phyloP scores from a whole-genome alignment of 2,888 invertebrate species.

The Ichneumon xanthorius region DNA sequence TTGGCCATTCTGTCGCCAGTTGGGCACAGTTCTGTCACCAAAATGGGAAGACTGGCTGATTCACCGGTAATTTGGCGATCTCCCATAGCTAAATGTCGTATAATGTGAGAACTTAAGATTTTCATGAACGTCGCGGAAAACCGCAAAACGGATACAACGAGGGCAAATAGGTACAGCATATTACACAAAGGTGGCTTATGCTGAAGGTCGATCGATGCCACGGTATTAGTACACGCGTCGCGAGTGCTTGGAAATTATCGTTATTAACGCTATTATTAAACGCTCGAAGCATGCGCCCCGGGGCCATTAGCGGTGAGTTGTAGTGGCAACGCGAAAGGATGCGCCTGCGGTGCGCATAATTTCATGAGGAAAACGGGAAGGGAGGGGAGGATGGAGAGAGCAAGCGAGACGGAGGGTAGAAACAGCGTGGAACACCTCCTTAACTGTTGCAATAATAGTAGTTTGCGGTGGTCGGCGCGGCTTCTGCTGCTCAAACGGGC shows the following conservation, averaged over 20 bases:
- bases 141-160: neutral
- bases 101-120: neutral
- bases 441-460: constrained; percentile 71
- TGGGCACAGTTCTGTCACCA: too few species aligned
- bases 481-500: constrained; percentile 54
- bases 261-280: constrained; percentile 73
- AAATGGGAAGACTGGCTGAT: too few species aligned
- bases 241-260: constrained; percentile 68
- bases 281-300: constrained; percentile 70
- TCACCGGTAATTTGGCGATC: too few species aligned
- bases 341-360: constrained; percentile 69
- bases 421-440: constrained; percentile 61
- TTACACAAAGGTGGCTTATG: neutral
- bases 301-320: constrained; percentile 71
- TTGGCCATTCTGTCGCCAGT: too few species aligned
- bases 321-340: constrained; percentile 66
- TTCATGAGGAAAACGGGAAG: constrained; percentile 71
- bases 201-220: constrained; percentile 21
- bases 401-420: constrained; percentile 25
- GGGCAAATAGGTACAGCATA: neutral
- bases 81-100: too few species aligned
- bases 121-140: neutral
- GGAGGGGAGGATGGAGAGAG: constrained; percentile 31
- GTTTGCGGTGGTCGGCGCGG: constrained; percentile 67
- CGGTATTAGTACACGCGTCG: constrained; percentile 15